Conservation (phyloP, 2,888 invertebrate species). For the Sphinx pinastri region DNA sequence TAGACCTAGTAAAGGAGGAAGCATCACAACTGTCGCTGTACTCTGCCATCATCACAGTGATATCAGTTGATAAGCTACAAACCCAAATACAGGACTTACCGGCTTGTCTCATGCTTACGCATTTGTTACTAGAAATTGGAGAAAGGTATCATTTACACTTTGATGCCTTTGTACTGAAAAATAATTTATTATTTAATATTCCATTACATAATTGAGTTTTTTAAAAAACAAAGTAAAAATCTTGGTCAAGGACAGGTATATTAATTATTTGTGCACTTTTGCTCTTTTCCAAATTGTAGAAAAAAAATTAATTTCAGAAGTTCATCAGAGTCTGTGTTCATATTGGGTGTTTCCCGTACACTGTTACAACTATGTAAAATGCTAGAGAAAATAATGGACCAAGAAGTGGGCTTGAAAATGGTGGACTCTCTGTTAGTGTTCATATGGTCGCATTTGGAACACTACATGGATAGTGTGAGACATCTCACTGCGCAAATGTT, state of each 20-base stretch:
- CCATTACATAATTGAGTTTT: no score
- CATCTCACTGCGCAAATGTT: slow-evolving; percentile 82
- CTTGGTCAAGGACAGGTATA: no score
- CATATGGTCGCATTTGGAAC: slow-evolving; percentile 85
- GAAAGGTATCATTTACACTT: slow-evolving; percentile 54
- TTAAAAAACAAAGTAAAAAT: no score
- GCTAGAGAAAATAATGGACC: slow-evolving; percentile 36
- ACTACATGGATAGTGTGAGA: slow-evolving; percentile 86
- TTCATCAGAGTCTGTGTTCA: slow-evolving; percentile 62
- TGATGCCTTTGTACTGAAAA: no score
- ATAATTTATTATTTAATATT: no score
- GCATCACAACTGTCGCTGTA: slow-evolving; percentile 57
- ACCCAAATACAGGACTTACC: slow-evolving; percentile 33
- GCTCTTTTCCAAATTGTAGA: no score
- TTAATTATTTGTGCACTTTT: no score
- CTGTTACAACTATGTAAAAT: slow-evolving; percentile 58
- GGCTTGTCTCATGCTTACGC: slow-evolving; percentile 51
- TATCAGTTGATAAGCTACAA: slow-evolving; percentile 47
- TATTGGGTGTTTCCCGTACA: slow-evolving; percentile 61
- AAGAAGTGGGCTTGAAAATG: slow-evolving; percentile 38
- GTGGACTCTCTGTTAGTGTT: slow-evolving; percentile 59
- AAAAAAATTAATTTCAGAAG: slow-evolving; percentile 49
- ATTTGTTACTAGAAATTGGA: slow-evolving; percentile 58
- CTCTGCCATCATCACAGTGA: slow-evolving; percentile 59
- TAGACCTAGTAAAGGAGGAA: slow-evolving; percentile 43